Base-by-base conservation (phyloP, 2,888 invertebrate genomes). In the Yponomeuta plumbellus region DNA sequence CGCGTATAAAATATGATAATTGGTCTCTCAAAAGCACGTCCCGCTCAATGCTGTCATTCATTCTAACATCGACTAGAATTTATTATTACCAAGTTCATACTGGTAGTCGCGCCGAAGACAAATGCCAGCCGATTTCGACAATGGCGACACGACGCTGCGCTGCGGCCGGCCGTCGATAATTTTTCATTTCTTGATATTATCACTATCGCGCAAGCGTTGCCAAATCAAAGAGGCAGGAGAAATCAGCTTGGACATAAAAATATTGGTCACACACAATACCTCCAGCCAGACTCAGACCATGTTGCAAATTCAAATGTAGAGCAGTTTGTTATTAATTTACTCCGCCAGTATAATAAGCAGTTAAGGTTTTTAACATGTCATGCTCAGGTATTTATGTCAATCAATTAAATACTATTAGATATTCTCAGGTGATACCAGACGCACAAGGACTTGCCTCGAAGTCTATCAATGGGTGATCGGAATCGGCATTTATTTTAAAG, bases 1-100 rank as follows among this genome's bases (percentile, higher is more conserved):
- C 81, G 84, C 83, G 75, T 81, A 85, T 88, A 84, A 87, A 88
- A 85, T 87, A 88, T 85, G 84, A 88, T 89, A 87, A 87, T 88
- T 86, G 84, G 80, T 78, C 75, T 77, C 75, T 80, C 80, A 79
- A 82, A 83, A 81, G 76, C 80, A 80, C 77, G 79, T 76, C 77
- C 71, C 72, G 72, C 20, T 40, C 65, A n/a, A 65, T 76, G 77
- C 76, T 75, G 76, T 75, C 73, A 66, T 70, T 66, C 68, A 68
- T 64, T 57, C 66, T 44, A 57, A 23, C 56, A 26, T 57, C 10
- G 65, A 56, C 56, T 26, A 57, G 44, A 44, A 63, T 63, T 63
- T 63, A 63, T 63, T 63, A 26, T 21, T 2, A 11, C 66, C 65
- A 66, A 72, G 70, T 67, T 66, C 57, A 67, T 68, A 65, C 67